Base-by-base conservation (phyloP, 2,797 vertebrate species). In the Tolypeutes matacus region DNA sequence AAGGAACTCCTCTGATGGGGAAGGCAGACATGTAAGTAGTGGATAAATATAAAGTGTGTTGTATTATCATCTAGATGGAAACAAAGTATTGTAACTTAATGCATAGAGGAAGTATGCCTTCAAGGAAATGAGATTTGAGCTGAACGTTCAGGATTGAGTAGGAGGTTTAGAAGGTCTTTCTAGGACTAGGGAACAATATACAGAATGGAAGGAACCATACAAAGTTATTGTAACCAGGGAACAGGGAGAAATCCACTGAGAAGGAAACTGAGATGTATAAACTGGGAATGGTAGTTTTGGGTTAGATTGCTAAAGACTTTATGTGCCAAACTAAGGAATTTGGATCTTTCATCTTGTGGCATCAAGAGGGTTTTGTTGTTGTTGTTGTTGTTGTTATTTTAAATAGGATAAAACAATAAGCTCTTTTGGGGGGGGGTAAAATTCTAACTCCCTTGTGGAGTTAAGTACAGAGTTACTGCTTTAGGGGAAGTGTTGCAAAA, bases 301-400 rank as follows among this genome's bases (percentile, higher is more conserved):
- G 23, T 76, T 81, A 77, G 39, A 72, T 80, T 86, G 77, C 87
- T 27, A 36, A 82, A 70, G 62, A 15, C 42, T 95, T 83, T 46
- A 31, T 91, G 76, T 86, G n/a, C 9, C 53, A 91, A 31, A 23
- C 6, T 62, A 86, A 83, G n/a, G 27, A 69, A 31, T 93, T 96
- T 73, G 64, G 21, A 69, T 67, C 18, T 91, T 92, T 77, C 83
- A 20, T 46, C 77, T 31, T 76, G 60, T 36, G 65, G 9, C 31
- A 49, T 58, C 67, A 64, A 67, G 25, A 58, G 11, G 46, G 46
- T 46, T 46, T 46, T 46, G n/a, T 46, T 46, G 5, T 46, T 46
- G 39, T 39, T 39, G 39, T 39, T 39, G 39, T 39, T 64, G 10
- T 51, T 53, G 77, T 80, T 46, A 11, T 81, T 13, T 34, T n/a